Evolutionary conservation across 53 echinoderm and acorn worm species (phyloP).

Genomic region (Temnopleurus reevesii): DNA sequence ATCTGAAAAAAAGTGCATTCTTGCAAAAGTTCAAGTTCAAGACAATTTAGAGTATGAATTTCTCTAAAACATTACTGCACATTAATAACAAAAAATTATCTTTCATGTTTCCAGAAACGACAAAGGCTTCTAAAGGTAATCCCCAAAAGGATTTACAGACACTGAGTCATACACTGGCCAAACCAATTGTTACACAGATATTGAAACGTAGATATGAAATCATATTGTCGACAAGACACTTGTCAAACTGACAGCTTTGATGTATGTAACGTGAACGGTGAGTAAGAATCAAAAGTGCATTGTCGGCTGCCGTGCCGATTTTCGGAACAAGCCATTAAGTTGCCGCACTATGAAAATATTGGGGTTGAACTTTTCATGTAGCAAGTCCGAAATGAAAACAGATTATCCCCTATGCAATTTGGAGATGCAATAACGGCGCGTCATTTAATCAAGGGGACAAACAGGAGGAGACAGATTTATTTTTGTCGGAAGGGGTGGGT

Average conservation of each 20-base stretch:
- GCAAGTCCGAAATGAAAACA: slow-evolving; percentile 14
- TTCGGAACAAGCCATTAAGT: background rate
- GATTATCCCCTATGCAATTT: background rate
- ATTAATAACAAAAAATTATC: too few relatives aligned
- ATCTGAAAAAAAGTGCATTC: too few relatives aligned
- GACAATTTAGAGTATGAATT: too few relatives aligned
- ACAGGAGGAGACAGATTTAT: background rate
- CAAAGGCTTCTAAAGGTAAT: background rate
- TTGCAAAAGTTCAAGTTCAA: too few relatives aligned
- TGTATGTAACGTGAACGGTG: background rate
- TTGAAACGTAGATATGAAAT: background rate
- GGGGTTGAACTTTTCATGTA: background rate
- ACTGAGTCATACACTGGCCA: background rate
- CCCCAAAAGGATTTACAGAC: background rate
- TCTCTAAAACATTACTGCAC: too few relatives aligned
- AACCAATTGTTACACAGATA: background rate
- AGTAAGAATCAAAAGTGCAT: background rate
- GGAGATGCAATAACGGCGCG: slow-evolving; percentile 23
- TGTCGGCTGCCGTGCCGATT: background rate
- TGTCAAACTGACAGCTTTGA: background rate
- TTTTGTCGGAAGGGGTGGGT: background rate
- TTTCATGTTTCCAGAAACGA: too few relatives aligned
- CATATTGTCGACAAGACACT: background rate
- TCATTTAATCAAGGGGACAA: background rate
- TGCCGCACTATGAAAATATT: background rate